These are phyloP conservation scores for Thereuonema tuberculata DNA, from an alignment of 1,140 invertebrate genomes.

Conservation along the genomic window DNA sequence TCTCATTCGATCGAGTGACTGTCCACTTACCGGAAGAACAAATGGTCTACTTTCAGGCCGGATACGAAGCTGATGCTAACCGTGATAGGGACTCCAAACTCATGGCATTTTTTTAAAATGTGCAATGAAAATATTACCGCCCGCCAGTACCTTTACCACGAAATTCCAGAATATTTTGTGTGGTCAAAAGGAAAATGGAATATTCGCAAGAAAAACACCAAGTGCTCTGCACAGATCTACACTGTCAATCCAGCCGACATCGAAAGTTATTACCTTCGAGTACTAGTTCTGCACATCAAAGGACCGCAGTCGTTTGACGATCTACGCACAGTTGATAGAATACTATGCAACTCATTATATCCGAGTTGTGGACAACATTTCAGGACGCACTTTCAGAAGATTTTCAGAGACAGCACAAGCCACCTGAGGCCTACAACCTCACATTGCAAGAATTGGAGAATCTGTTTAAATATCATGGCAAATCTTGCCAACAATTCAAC, in stretches of 20 bases:
- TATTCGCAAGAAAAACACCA: not conserved
- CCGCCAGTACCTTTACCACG: not conserved
- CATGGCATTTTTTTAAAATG: not conserved
- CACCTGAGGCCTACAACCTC: too few relatives aligned
- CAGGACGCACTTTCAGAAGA: too few relatives aligned
- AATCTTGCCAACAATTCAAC: too few relatives aligned
- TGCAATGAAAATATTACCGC: not conserved
- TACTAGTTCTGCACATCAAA: not conserved
- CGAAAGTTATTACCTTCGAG: not conserved
- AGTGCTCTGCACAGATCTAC: not conserved
- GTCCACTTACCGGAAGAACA: not conserved
- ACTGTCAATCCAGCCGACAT: not conserved
- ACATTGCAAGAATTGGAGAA: too few relatives aligned
- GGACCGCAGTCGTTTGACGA: not conserved
- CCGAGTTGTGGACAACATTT: too few relatives aligned
- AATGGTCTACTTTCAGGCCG: not conserved
- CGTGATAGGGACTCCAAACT: not conserved
- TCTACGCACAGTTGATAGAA: not conserved
- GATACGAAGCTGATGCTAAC: not conserved
- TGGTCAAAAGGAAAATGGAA: not conserved
- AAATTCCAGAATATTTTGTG: not conserved
- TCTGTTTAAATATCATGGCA: too few relatives aligned
- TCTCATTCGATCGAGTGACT: not conserved
- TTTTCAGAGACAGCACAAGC: too few relatives aligned
- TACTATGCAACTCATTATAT: not conserved